These are phyloP conservation scores for Agapostemon virescens DNA, from an alignment of 2,888 invertebrate species.

Conservation along the genomic window DNA sequence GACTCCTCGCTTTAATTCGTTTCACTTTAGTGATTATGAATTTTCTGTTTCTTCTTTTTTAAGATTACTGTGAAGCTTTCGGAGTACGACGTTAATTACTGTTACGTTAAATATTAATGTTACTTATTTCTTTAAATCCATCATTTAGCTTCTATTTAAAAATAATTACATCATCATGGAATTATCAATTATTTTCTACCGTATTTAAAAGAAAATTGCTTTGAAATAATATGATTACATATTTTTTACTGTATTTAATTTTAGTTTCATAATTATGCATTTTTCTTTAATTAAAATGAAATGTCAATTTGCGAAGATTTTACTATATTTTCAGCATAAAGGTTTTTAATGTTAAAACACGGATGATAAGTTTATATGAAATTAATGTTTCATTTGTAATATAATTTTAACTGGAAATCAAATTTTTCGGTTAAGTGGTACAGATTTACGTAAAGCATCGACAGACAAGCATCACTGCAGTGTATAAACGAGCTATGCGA, in stretches of 20 bases:
- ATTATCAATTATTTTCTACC: background rate
- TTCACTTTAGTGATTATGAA: background rate
- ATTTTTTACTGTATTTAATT: background rate
- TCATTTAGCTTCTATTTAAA: background rate
- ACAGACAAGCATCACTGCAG: background rate
- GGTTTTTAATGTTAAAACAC: background rate
- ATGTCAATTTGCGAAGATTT: background rate
- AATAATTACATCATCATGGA: background rate
- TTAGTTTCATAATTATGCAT: background rate
- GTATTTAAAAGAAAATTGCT: background rate
- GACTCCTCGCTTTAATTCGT: background rate
- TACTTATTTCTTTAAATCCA: background rate
- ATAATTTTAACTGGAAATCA: background rate
- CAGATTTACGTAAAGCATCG: slow-evolving; percentile 18
- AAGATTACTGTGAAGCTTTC: background rate
- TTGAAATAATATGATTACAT: background rate
- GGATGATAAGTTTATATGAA: background rate
- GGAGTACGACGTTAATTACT: background rate
- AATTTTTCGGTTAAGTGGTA: background rate
- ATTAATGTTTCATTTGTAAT: background rate
- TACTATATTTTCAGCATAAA: background rate
- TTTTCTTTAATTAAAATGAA: background rate
- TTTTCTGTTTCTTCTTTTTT: background rate
- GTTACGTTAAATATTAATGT: background rate
- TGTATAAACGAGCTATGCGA: slow-evolving; percentile 3